These are phyloP conservation scores for Ochotona curzoniae DNA, from an alignment of 2,113 vertebrate species.

Conservation along the genomic window DNA sequence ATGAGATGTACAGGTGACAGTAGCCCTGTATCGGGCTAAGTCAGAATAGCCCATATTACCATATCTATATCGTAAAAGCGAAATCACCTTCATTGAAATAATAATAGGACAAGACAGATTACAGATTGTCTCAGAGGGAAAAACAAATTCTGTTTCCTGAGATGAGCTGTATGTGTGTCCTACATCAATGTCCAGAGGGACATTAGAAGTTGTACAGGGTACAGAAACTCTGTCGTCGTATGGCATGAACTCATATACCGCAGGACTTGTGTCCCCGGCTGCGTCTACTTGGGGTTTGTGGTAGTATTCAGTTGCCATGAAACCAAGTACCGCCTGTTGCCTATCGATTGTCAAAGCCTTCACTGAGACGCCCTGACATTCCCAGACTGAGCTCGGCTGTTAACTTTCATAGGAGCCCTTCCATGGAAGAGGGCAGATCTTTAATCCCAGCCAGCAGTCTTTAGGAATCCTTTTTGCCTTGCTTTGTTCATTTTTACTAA, in stretches of 20 bases:
- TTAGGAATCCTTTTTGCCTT: conserved; percentile 12
- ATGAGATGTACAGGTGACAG: background rate
- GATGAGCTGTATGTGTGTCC: conserved; percentile 49
- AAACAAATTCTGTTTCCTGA: background rate
- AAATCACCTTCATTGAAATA: conserved; percentile 31
- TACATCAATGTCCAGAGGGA: conserved; percentile 54
- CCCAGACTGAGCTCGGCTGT: background rate
- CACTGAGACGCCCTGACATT: conserved; percentile 3
- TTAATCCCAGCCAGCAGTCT: background rate
- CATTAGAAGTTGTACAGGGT: conserved; percentile 52
- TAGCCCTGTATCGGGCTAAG: background rate
- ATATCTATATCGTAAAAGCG: conserved; percentile 5
- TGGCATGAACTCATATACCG: background rate
- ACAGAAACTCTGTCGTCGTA: conserved; percentile 14
- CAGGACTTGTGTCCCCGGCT: background rate
- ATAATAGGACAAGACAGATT: conserved; percentile 46
- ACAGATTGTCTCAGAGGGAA: conserved; percentile 53
- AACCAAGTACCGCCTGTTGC: background rate
- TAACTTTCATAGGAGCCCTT: background rate
- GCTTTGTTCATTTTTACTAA: background rate
- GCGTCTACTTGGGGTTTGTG: background rate
- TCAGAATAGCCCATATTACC: background rate
- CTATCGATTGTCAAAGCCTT: background rate
- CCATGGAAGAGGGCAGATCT: background rate
- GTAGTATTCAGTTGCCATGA: background rate